These are phyloP conservation scores for Eretmocerus hayati DNA, from an alignment of 2,888 invertebrate genomes.

Conservation along the genomic window DNA sequence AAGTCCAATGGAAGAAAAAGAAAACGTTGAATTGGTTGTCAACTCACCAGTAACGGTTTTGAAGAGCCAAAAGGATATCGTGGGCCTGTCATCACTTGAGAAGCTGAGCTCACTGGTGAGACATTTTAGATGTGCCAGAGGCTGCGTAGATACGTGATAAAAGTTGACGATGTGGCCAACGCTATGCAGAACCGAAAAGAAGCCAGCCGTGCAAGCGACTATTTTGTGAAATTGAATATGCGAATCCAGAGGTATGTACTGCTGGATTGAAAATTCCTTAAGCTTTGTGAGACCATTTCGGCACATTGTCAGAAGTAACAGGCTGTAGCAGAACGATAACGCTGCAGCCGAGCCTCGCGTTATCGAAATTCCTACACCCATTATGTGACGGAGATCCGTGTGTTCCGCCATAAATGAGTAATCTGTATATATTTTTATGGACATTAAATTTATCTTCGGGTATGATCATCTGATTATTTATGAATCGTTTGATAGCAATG, in stretches of 20 bases:
- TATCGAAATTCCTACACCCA: constrained; percentile 95
- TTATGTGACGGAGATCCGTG: constrained; percentile 88
- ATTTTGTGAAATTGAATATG: constrained; percentile 97
- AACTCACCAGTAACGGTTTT: constrained; percentile 92
- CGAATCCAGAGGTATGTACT: constrained; percentile 88
- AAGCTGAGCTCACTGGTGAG: constrained; percentile 91
- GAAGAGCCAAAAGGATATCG: constrained; percentile 92
- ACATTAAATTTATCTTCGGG: too few species aligned
- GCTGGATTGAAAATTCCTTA: constrained; percentile 88
- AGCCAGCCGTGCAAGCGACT: constrained; percentile 87
- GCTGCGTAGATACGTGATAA: constrained; percentile 94
- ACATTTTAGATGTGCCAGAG: constrained; percentile 84
- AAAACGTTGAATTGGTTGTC: too few species aligned
- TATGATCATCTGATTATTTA: too few species aligned
- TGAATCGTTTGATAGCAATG: too few species aligned
- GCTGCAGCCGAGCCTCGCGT: constrained; percentile 92
- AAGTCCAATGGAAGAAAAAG: too few species aligned
- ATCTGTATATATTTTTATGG: too few species aligned
- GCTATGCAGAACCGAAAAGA: constrained; percentile 87
- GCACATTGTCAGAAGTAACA: constrained; percentile 88
- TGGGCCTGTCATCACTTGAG: constrained; percentile 87
- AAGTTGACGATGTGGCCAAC: constrained; percentile 95
- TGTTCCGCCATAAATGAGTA: constrained; percentile 96
- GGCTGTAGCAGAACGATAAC: constrained; percentile 87
- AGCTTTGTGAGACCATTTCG: constrained; percentile 84